Evolutionary conservation across 2,888 invertebrate species (phyloP).

Genomic region (Leptura quadrifasciata): DNA sequence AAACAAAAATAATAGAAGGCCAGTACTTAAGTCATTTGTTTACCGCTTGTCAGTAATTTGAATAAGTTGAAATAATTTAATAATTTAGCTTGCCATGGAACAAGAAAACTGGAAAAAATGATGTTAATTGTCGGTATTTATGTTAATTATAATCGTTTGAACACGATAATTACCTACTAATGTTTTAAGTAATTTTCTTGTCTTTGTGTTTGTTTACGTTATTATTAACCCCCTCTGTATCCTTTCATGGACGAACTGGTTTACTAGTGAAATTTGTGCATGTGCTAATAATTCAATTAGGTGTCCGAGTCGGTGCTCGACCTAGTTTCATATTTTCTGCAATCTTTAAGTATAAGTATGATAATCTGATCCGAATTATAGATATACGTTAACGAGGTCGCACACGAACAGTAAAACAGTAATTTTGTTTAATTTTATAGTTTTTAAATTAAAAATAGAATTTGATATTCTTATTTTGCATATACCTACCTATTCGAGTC

Average conservation of each 20-base stretch:
- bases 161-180: not conserved
- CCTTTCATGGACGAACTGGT: not conserved
- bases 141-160: not conserved
- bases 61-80: not conserved
- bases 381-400: not conserved
- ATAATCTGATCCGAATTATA: constrained; percentile 1
- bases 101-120: not conserved
- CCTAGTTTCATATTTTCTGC: not conserved
- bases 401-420: not conserved
- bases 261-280: not conserved
- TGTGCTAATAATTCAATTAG: constrained; percentile 11
- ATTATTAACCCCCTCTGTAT: not conserved
- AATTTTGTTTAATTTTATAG: too few relatives aligned
- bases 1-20: constrained; percentile 14
- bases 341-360: not conserved
- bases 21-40: constrained; percentile 25
- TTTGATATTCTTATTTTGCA: not conserved
- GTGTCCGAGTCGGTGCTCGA: not conserved
- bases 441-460: not conserved
- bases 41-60: constrained; percentile 13
- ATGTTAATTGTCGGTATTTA: not conserved
- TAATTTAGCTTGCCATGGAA: not conserved
- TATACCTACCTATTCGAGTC: too few relatives aligned
- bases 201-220: not conserved
- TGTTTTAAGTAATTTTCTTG: not conserved